phyloP scores from a whole-genome alignment of 2,113 vertebrate genomes.

The Seriola dumerili region DNA sequence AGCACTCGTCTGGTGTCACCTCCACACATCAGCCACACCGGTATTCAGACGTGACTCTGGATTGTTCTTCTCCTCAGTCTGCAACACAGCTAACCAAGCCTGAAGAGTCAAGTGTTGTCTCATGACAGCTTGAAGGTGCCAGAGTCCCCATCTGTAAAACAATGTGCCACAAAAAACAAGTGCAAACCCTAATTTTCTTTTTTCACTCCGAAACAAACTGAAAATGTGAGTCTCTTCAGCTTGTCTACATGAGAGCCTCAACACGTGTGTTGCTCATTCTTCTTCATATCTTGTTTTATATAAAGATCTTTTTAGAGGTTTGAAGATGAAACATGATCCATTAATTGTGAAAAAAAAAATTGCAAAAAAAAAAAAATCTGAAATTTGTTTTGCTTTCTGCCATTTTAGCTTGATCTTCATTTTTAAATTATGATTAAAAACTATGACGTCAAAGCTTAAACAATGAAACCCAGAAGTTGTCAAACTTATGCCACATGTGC shows the following conservation, averaged over 20 bases:
- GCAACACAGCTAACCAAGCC: not conserved
- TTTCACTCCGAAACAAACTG: not conserved
- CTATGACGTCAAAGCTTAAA: slow-evolving; percentile 29
- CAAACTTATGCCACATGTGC: slow-evolving; percentile 1
- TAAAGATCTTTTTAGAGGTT: not conserved
- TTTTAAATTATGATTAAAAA: slow-evolving; percentile 19
- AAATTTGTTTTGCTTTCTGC: not conserved
- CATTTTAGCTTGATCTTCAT: slow-evolving; percentile 11
- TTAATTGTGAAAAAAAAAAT: not conserved
- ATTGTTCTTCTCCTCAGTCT: slow-evolving; percentile 24
- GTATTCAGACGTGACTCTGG: slow-evolving; percentile 1
- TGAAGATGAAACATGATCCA: not conserved
- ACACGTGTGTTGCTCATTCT: not conserved
- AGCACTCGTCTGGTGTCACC: not conserved
- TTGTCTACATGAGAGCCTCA: not conserved
- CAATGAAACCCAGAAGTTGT: not conserved
- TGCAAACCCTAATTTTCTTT: not conserved
- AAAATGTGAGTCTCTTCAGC: not conserved
- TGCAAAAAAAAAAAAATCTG: not conserved
- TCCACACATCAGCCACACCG: not conserved
- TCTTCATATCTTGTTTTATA: not conserved
- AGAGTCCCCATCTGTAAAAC: slow-evolving; percentile 1
- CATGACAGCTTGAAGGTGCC: not conserved
- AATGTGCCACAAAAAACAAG: not conserved
- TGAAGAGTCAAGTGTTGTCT: slow-evolving; percentile 21